These are phyloP conservation scores for Temnothorax ravouxi DNA, from an alignment of 2,888 invertebrate species.

Conservation along the genomic window DNA sequence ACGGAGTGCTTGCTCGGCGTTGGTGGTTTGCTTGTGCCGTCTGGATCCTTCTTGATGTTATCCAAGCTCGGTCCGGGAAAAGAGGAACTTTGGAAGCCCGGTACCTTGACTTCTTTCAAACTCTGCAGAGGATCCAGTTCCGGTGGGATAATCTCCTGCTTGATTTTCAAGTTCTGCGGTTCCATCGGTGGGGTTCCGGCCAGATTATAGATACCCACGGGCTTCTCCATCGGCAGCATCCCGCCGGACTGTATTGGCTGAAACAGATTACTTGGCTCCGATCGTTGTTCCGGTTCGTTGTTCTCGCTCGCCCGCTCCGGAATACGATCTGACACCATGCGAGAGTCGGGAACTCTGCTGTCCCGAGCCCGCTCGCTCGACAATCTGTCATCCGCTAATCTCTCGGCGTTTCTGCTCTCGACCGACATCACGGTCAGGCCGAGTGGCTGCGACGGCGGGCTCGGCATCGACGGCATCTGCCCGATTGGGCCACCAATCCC, in stretches of 20 bases:
- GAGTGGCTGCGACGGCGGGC: constrained; percentile 83
- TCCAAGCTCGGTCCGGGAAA: constrained; percentile 90
- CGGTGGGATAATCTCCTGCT: constrained; percentile 89
- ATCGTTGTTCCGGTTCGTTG: constrained; percentile 76
- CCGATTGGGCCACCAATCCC: constrained; percentile 53
- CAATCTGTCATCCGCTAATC: constrained; percentile 77
- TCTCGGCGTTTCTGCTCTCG: constrained; percentile 78
- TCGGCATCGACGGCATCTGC: constrained; percentile 80
- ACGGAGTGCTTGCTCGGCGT: constrained; percentile 84
- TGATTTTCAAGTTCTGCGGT: constrained; percentile 91
- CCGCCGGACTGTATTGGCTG: constrained; percentile 83
- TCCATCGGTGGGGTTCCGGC: constrained; percentile 87
- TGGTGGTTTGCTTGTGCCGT: constrained; percentile 85
- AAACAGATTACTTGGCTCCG: constrained; percentile 82
- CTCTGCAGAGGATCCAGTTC: constrained; percentile 92
- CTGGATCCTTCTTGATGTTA: constrained; percentile 92
- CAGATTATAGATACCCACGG: constrained; percentile 79
- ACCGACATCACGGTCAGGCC: constrained; percentile 82
- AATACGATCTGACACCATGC: constrained; percentile 67
- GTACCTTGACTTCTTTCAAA: constrained; percentile 93
- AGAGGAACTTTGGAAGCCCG: constrained; percentile 89
- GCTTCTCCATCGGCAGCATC: constrained; percentile 79
- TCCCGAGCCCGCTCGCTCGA: constrained; percentile 71
- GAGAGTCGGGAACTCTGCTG: constrained; percentile 64
- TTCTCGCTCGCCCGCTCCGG: constrained; percentile 70